Percentiles rank a stretch among this genome's conserved stretches.
phyloP scores from a whole-genome alignment of 2,797 vertebrate genomes.

The Megalops cyprinoides region DNA sequence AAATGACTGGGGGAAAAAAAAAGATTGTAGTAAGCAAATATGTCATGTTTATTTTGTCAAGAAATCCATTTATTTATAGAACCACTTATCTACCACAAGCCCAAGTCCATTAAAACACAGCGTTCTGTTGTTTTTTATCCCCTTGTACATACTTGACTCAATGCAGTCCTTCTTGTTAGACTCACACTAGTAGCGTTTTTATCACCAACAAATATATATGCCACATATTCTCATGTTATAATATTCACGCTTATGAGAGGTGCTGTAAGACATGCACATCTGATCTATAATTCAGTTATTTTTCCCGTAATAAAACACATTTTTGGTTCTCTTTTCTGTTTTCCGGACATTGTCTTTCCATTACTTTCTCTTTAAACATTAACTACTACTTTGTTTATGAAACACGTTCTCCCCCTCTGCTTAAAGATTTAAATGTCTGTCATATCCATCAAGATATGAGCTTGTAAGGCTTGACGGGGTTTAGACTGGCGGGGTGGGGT shows the following conservation, averaged over 20 bases:
- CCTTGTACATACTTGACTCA: conserved; percentile 43
- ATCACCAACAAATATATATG: conserved; percentile 67
- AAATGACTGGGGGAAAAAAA: conserved; percentile 45
- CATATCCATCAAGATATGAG: conserved; percentile 60
- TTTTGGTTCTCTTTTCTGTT: conserved; percentile 73
- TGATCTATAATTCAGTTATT: conserved; percentile 92
- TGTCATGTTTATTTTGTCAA: conserved; percentile 77
- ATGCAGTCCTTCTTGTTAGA: conserved; percentile 19
- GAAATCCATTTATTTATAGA: conserved; percentile 67
- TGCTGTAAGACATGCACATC: conserved; percentile 77
- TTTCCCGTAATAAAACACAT: conserved; percentile 76
- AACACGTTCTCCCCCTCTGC: conserved; percentile 67
- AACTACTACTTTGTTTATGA: conserved; percentile 81
- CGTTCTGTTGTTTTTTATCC: conserved; percentile 58
- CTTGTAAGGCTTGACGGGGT: conserved; percentile 64
- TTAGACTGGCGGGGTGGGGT: conserved; percentile 67
- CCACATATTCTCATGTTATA: conserved; percentile 78
- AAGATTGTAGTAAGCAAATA: conserved; percentile 65
- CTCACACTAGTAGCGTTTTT: conserved; percentile 55
- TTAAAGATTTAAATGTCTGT: conserved; percentile 73
- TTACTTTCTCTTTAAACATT: conserved; percentile 97
- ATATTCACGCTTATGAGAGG: conserved; percentile 81
- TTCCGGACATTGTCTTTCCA: conserved; percentile 86
- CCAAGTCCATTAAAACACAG: conserved; percentile 74
- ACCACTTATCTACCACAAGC: conserved; percentile 63